phyloP scores from a whole-genome alignment of 2,113 vertebrate genomes.

The Anthoscopus minutus region DNA sequence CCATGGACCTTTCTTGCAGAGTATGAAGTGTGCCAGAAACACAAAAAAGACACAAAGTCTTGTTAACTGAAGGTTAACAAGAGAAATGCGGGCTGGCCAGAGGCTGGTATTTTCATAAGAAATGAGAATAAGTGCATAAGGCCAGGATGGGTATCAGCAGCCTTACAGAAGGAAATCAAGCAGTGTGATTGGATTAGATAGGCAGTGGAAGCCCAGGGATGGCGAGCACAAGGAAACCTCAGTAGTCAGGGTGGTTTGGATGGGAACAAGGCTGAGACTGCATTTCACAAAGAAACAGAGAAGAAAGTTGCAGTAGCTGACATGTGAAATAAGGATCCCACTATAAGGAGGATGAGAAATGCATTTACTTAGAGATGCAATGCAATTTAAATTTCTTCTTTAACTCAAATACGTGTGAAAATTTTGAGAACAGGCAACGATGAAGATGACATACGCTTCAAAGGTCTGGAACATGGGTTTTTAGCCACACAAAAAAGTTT shows the following conservation, averaged over 20 bases:
- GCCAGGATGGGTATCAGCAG: neutral
- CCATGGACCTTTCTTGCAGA: neutral
- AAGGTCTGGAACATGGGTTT: neutral
- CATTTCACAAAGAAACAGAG: neutral
- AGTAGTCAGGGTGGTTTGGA: accelerated
- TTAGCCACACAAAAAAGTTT: neutral
- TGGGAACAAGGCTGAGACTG: neutral
- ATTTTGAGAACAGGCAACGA: neutral
- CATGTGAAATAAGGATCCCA: neutral
- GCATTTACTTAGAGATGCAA: neutral
- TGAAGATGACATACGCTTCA: neutral
- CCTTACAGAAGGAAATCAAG: neutral
- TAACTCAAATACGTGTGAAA: neutral
- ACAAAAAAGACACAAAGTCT: neutral
- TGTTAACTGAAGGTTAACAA: neutral
- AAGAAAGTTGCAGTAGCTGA: neutral
- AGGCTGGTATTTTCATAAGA: neutral
- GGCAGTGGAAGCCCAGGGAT: neutral
- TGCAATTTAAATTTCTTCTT: neutral
- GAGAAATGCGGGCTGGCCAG: neutral
- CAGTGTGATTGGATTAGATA: accelerated
- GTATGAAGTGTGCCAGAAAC: neutral
- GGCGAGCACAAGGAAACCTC: neutral
- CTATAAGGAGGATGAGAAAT: neutral
- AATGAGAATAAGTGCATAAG: neutral